Conservation (phyloP, 2,888 invertebrate genomes). For the Ophion ventricosus region DNA sequence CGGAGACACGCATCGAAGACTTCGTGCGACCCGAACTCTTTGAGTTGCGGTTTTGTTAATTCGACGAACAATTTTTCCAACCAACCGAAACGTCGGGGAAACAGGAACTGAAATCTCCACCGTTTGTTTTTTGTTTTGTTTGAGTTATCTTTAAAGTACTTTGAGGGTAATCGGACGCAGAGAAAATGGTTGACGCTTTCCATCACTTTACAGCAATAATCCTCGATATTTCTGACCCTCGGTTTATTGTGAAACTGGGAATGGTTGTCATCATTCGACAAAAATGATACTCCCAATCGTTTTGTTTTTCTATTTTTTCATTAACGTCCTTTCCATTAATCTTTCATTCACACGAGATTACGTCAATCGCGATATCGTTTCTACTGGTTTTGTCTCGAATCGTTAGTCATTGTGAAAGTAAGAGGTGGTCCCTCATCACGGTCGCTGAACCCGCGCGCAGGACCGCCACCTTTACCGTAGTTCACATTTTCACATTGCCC, state of each 20-base stretch:
- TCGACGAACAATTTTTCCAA: slow-evolving; percentile 33
- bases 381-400: slow-evolving; percentile 63
- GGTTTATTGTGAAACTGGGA: too few relatives aligned
- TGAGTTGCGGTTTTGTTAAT: slow-evolving; percentile 53
- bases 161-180: too few relatives aligned
- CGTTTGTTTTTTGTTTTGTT: too few relatives aligned
- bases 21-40: background rate
- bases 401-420: slow-evolving; percentile 75
- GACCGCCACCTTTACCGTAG: slow-evolving; percentile 71
- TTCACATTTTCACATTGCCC: slow-evolving; percentile 44
- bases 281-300: background rate
- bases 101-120: background rate
- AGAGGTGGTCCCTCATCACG: slow-evolving; percentile 74
- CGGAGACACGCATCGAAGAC: slow-evolving; percentile 66
- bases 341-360: slow-evolving; percentile 28
- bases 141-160: too few relatives aligned
- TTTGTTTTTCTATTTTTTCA: background rate
- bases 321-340: slow-evolving; percentile 17
- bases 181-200: too few relatives aligned
- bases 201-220: too few relatives aligned
- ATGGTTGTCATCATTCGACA: background rate
- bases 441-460: slow-evolving; percentile 74
- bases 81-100: slow-evolving; percentile 1
- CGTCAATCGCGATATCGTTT: slow-evolving; percentile 26
- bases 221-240: too few relatives aligned